phyloP scores from a whole-genome alignment of 2,113 vertebrate species.

The Antechinus flavipes region DNA sequence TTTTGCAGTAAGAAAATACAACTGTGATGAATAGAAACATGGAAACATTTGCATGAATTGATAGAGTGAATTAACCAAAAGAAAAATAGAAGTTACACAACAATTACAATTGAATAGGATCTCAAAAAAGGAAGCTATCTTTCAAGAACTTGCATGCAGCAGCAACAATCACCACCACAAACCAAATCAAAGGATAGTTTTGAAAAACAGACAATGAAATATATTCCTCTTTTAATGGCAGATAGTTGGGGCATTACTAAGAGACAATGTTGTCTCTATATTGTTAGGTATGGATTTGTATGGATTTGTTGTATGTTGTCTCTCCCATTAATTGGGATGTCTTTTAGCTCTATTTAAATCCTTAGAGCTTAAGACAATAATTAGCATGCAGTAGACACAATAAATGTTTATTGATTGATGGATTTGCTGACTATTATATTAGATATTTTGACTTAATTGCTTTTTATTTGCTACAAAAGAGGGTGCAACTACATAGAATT shows the following conservation, averaged over 20 bases:
- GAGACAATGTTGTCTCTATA: background rate
- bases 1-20: background rate
- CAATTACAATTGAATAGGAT: background rate
- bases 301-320: background rate
- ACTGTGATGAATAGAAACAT: background rate
- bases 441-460: background rate
- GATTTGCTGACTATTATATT: background rate
- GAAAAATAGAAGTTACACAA: background rate
- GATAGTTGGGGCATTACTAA: background rate
- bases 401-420: background rate
- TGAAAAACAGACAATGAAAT: background rate
- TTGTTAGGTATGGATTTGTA: background rate
- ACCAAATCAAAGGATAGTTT: background rate
- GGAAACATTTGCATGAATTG: background rate
- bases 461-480: background rate
- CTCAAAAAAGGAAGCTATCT: background rate
- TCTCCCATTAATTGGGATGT: too few relatives aligned
- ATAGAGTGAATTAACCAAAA: background rate
- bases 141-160: background rate
- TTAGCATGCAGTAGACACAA: background rate
- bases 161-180: background rate
- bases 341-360: too few relatives aligned
- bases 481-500: background rate
- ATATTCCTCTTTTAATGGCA: background rate
- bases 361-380: background rate